Conservation (phyloP, 2,888 invertebrate species). For the Anoncus sp. region DNA sequence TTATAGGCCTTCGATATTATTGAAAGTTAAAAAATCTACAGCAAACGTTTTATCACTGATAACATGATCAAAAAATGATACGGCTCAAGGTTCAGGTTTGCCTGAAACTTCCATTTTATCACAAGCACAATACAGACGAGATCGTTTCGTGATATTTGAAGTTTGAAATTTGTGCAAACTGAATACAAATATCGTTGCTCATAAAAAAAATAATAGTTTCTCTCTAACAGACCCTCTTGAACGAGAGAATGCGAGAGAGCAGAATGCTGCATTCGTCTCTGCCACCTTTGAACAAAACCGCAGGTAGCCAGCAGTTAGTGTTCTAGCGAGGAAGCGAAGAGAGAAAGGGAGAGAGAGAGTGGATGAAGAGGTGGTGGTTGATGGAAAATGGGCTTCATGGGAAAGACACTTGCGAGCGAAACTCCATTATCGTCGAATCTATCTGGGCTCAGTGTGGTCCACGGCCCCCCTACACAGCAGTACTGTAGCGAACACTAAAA, state of each 20-base stretch:
- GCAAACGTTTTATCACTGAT: too few relatives aligned
- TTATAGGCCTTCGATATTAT: too few relatives aligned
- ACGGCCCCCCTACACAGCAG: constrained; percentile 29
- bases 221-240: constrained; percentile 8
- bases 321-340: constrained; percentile 18
- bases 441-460: constrained; percentile 53
- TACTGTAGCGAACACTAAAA: constrained; percentile 26
- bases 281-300: constrained; percentile 57
- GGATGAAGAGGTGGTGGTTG: constrained; percentile 6
- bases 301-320: constrained; percentile 27
- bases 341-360: constrained; percentile 18
- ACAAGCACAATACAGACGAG: too few relatives aligned
- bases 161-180: too few relatives aligned
- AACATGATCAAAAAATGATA: not conserved
- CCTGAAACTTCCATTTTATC: too few relatives aligned
- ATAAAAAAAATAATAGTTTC: constrained; percentile 16
- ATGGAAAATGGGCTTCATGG: constrained; percentile 30
- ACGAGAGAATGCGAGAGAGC: constrained; percentile 2
- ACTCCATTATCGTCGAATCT: constrained; percentile 71
- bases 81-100: too few relatives aligned
- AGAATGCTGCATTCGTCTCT: constrained; percentile 51
- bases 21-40: too few relatives aligned
- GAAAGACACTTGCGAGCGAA: constrained; percentile 59
- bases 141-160: too few relatives aligned
- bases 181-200: constrained; percentile 26